Conservation (phyloP, 2,888 invertebrate genomes). For the Sesamia inferens region DNA sequence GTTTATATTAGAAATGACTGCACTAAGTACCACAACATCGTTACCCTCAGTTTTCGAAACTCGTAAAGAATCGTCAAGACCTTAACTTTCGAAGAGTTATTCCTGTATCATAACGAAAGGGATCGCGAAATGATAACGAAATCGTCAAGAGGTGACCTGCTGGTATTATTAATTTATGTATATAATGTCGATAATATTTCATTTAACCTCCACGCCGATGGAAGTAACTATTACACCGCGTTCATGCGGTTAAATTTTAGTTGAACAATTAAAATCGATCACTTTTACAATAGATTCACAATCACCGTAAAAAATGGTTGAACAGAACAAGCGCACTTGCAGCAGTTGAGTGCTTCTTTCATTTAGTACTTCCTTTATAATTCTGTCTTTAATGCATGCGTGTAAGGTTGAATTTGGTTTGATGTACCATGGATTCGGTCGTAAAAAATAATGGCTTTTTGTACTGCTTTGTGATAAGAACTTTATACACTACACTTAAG, state of each 20-base stretch:
- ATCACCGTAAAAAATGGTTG: too few species aligned
- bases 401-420: too few species aligned
- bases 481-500: too few species aligned
- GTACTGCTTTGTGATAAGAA: too few species aligned
- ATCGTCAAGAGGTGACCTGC: not conserved
- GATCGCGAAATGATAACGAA: not conserved
- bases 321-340: too few species aligned
- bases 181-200: not conserved
- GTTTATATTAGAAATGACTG: not conserved
- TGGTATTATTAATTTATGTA: not conserved
- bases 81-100: not conserved
- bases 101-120: not conserved
- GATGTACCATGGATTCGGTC: too few species aligned
- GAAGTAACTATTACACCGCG: not conserved
- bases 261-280: not conserved
- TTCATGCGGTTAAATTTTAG: not conserved
- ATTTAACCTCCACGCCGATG: not conserved
- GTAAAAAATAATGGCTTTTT: too few species aligned
- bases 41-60: not conserved
- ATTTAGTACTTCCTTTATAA: too few species aligned
- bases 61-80: not conserved
- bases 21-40: conserved; percentile 8
- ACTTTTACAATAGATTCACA: too few species aligned
- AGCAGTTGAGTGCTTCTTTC: too few species aligned
- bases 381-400: too few species aligned